Conservation (phyloP, 2,797 vertebrate species). For the Gallinago stenura region DNA sequence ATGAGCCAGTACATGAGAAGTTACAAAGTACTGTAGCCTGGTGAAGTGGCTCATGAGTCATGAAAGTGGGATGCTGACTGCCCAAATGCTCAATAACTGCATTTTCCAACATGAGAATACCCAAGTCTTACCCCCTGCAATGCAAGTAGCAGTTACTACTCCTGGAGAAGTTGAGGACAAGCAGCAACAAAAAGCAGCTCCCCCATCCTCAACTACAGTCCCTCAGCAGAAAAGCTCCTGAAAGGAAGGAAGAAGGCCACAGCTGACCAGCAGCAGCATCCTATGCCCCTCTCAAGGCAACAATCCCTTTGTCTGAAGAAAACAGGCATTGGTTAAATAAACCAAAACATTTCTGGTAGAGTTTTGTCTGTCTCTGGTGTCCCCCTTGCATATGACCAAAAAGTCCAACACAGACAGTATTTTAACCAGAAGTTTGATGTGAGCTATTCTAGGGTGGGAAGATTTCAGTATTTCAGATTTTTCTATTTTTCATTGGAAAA, state of each 20-base stretch:
- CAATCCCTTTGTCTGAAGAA: neutral
- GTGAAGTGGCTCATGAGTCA: neutral
- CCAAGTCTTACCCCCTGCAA: neutral
- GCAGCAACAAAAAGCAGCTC: neutral
- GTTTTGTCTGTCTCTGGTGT: neutral
- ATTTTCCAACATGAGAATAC: fast-evolving
- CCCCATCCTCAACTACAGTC: neutral
- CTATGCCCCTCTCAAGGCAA: neutral
- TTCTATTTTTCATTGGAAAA: neutral
- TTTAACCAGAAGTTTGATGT: neutral
- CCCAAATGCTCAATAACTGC: neutral
- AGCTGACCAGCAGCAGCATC: neutral
- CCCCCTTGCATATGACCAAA: neutral
- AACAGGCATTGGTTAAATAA: neutral
- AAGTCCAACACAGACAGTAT: neutral
- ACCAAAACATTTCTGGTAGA: neutral
- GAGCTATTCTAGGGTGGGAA: neutral
- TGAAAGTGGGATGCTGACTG: neutral
- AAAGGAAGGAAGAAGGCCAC: neutral
- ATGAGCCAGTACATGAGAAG: neutral
- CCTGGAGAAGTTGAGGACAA: neutral
- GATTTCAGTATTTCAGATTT: neutral
- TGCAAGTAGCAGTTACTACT: neutral
- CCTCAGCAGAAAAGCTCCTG: neutral
- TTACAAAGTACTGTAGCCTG: neutral